Percentiles rank a stretch among this genome's conserved stretches.
These are phyloP conservation scores for Oligia strigilis DNA, from an alignment of 2,888 invertebrate genomes.

Conservation along the genomic window DNA sequence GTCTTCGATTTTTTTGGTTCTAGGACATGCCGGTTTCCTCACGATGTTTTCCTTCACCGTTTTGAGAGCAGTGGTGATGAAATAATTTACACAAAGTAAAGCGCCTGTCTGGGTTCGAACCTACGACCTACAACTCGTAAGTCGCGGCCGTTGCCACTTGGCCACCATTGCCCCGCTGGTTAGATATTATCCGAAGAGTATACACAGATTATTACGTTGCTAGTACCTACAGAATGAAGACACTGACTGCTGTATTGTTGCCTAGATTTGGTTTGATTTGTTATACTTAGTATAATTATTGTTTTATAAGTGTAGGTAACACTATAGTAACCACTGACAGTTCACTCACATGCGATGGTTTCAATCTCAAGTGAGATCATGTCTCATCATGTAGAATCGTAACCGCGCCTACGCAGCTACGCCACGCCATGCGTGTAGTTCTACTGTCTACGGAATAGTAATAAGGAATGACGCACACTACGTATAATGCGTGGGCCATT, in stretches of 20 bases:
- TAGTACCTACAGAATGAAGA: not conserved
- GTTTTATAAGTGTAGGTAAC: too few relatives aligned
- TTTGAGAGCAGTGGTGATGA: too few relatives aligned
- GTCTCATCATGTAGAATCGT: not conserved
- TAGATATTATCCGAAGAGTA: slow-evolving; percentile 4
- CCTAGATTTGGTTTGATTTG: not conserved
- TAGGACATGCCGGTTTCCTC: too few relatives aligned
- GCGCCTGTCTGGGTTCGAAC: too few relatives aligned
- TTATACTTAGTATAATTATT: not conserved
- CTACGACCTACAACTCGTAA: too few relatives aligned
- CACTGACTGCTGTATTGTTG: not conserved
- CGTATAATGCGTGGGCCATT: not conserved
- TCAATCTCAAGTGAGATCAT: not conserved
- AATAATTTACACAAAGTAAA: too few relatives aligned
- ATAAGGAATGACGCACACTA: not conserved
- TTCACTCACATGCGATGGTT: not conserved
- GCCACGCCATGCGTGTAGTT: not conserved
- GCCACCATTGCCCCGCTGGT: not conserved
- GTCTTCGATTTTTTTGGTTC: too few relatives aligned
- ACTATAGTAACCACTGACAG: not conserved
- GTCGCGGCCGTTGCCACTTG: too few relatives aligned
- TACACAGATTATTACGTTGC: slow-evolving; percentile 12
- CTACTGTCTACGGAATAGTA: too few relatives aligned
- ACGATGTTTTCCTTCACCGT: too few relatives aligned
- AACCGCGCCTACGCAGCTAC: not conserved